Evolutionary conservation across 2,888 invertebrate species (phyloP).

Genomic region (Agonum fuliginosum): DNA sequence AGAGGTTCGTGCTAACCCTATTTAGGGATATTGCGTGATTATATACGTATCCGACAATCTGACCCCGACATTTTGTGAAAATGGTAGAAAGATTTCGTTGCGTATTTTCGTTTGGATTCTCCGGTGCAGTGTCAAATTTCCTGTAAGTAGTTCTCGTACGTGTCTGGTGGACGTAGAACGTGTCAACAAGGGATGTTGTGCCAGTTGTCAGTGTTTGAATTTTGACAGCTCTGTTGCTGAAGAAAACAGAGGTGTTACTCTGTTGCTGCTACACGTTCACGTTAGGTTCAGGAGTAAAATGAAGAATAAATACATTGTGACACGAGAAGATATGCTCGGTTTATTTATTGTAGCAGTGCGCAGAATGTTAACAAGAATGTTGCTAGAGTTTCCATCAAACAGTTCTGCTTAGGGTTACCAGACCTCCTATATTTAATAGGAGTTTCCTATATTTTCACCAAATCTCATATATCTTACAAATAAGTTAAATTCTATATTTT

Average conservation of each 20-base stretch:
- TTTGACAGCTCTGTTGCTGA: conserved; percentile 23
- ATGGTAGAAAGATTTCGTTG: too few relatives aligned
- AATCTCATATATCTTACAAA: too few relatives aligned
- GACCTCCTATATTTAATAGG: too few relatives aligned
- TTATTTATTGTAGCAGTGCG: conserved; percentile 23
- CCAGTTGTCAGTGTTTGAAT: conserved; percentile 24
- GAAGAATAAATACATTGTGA: conserved; percentile 30
- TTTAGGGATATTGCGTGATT: too few relatives aligned
- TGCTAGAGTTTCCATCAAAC: too few relatives aligned
- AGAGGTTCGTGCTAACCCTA: too few relatives aligned
- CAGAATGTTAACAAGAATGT: conserved; percentile 25
- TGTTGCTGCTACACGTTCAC: neutral
- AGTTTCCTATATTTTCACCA: too few relatives aligned
- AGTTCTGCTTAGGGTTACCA: too few relatives aligned
- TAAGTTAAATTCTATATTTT: too few relatives aligned
- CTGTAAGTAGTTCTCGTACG: conserved; percentile 17
- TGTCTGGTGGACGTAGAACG: neutral
- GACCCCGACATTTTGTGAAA: too few relatives aligned
- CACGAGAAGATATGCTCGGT: conserved; percentile 13
- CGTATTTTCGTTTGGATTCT: too few relatives aligned
- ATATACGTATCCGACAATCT: too few relatives aligned
- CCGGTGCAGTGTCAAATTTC: conserved; percentile 36
- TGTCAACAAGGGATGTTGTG: conserved; percentile 23
- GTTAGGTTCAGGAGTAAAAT: conserved; percentile 24
- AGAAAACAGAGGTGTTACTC: neutral